phyloP scores from a whole-genome alignment of 2,113 vertebrate genomes.

The Furnarius figulus region DNA sequence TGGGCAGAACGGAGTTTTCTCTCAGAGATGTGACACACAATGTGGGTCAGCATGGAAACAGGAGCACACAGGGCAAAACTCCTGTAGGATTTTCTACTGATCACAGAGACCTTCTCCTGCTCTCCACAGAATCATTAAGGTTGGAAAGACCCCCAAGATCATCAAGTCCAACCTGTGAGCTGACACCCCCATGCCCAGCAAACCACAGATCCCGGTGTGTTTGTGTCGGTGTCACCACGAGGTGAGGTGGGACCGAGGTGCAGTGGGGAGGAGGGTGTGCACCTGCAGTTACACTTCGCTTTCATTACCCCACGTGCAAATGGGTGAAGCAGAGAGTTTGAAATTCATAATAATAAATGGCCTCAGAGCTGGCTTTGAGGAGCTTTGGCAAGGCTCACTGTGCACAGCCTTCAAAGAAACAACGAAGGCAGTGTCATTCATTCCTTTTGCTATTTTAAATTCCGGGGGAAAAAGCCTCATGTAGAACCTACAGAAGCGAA shows the following conservation, averaged over 20 bases:
- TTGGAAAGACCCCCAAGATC: neutral
- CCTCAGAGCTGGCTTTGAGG: neutral
- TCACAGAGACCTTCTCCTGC: neutral
- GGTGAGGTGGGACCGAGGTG: fast-evolving
- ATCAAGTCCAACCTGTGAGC: neutral
- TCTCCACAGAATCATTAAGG: neutral
- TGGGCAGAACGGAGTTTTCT: neutral
- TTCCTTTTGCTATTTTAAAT: too few relatives aligned
- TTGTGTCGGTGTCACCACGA: neutral
- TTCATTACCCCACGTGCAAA: neutral
- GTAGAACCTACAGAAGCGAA: too few relatives aligned
- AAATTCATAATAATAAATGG: neutral
- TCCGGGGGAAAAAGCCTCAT: too few relatives aligned
- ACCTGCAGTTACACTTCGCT: fast-evolving
- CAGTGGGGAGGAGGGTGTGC: neutral
- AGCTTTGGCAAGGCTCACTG: neutral
- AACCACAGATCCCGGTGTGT: fast-evolving
- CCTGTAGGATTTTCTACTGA: fast-evolving
- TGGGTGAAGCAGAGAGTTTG: neutral
- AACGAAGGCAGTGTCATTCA: too few relatives aligned
- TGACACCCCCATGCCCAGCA: neutral
- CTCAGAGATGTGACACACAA: fast-evolving
- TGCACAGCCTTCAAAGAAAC: too few relatives aligned
- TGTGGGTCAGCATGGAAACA: neutral
- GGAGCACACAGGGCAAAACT: neutral